Base-by-base conservation (phyloP, 2,888 invertebrate species). In the Dasypolia templi region DNA sequence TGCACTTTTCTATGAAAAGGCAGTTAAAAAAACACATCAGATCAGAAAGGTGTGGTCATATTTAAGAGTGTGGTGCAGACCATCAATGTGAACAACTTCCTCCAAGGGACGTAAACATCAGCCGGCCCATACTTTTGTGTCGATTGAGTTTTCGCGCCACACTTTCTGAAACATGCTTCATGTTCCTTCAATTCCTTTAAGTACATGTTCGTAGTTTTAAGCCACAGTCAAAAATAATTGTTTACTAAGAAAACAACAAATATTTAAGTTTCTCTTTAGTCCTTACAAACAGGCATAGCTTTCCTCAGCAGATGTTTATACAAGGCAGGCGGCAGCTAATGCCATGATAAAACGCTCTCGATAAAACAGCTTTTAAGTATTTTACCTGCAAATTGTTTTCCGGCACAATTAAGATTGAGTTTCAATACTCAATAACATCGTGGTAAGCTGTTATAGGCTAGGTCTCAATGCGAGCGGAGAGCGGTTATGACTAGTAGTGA, bases 391-490 rank as follows among this genome's bases (percentile, higher is more conserved):
- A 95, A 95, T 94, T 92, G 94, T 94, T 95, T 95, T 94, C 95
- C 94, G 93, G 92, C 91, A 93, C 91, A 90, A 93, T 94, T 94
- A 93, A 94, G 94, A 94, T 95, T 94, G 92, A 91, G 91, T 95
- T 95, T 94, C 93, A 93, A 94, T 93, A 90, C 91, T 90, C 93
- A 91, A 94, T 95, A 93, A 92, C 76, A 80, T 29, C 74, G 76
- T 81, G 82, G 87, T 78, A 86, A 81, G 75, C 61, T 79, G 69
- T 66, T 29, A 63, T 32, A 64, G 68, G 83, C 81, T 85, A 83
- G 83, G 85, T 79, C 81, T 77, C 67, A 72, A 56, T 77, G 83
- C 66, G 72, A 87, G 87, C 85, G 84, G 75, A 67, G 46, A 67
- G 66, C 46, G 63, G 42, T n/a, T 35, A 3, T 73, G 11, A 11